A percentile compares a stretch with the other conserved stretches of the same genome.
These are phyloP conservation scores for Volucella bombylans DNA, from an alignment of 2,888 invertebrate species.

Conservation along the genomic window DNA sequence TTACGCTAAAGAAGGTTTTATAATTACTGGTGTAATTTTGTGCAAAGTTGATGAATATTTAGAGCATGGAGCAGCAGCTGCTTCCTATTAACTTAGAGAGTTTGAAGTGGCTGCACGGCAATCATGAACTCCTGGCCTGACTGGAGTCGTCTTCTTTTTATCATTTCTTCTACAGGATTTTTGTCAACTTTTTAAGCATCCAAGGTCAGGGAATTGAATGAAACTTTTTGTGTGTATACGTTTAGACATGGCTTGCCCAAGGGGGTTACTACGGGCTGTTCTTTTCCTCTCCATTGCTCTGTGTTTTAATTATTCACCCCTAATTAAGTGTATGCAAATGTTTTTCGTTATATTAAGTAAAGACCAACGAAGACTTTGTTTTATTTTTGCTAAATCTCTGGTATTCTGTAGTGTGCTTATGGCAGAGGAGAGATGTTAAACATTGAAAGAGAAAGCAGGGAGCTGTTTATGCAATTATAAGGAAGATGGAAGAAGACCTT, in stretches of 20 bases:
- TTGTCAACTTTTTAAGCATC: slow-evolving; percentile 52
- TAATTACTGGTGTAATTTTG: slow-evolving; percentile 62
- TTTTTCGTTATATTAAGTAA: slow-evolving; percentile 45
- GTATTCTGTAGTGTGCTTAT: too few relatives aligned
- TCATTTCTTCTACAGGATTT: slow-evolving; percentile 9
- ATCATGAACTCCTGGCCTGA: background rate
- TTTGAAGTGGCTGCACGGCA: slow-evolving; percentile 27
- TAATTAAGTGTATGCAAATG: slow-evolving; percentile 65
- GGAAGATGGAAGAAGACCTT: too few relatives aligned
- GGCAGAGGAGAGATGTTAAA: too few relatives aligned
- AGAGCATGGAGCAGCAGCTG: slow-evolving; percentile 36
- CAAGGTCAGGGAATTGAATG: slow-evolving; percentile 60
- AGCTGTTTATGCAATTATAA: too few relatives aligned
- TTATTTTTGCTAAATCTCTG: too few relatives aligned
- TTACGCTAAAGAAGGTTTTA: slow-evolving; percentile 19
- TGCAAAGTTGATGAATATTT: slow-evolving; percentile 63
- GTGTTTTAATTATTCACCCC: slow-evolving; percentile 64
- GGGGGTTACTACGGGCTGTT: slow-evolving; percentile 2
- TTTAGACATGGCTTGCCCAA: background rate
- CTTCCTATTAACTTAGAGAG: slow-evolving; percentile 55
- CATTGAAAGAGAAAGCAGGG: too few relatives aligned
- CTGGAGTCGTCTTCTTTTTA: slow-evolving; percentile 5
- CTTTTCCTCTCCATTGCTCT: slow-evolving; percentile 12
- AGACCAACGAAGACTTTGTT: background rate
- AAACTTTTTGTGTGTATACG: slow-evolving; percentile 29